These are phyloP conservation scores for Stenichneumon culpator DNA, from an alignment of 2,888 invertebrate species.

Conservation along the genomic window DNA sequence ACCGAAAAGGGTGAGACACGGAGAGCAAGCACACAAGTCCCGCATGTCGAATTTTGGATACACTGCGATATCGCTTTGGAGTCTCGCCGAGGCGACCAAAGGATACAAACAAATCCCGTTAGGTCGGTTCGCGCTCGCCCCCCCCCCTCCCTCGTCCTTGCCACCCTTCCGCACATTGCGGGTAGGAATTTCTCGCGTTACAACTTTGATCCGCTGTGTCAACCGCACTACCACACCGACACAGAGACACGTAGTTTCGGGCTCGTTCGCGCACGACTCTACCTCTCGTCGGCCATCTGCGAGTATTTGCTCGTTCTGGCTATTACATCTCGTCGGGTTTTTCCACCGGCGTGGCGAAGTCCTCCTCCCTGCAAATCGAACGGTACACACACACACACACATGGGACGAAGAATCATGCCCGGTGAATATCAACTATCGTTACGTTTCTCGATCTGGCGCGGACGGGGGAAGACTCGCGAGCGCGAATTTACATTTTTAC, in stretches of 20 bases:
- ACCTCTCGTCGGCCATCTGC: conserved; percentile 73
- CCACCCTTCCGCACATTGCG: conserved; percentile 47
- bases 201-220: conserved; percentile 51
- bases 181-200: conserved; percentile 73
- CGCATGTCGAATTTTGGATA: conserved; percentile 47
- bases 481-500: conserved; percentile 82
- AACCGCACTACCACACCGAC: conserved; percentile 13
- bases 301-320: conserved; percentile 77
- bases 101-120: conserved; percentile 79
- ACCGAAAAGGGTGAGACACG: not conserved
- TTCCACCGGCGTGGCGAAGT: conserved; percentile 26
- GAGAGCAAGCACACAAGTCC: conserved; percentile 21
- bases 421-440: conserved; percentile 57
- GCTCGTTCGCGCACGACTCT: not conserved
- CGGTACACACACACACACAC: conserved; percentile 24
- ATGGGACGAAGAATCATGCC: conserved; percentile 42
- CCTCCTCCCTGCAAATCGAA: conserved; percentile 49
- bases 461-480: conserved; percentile 21
- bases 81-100: conserved; percentile 59
- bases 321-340: conserved; percentile 41
- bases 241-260: not conserved
- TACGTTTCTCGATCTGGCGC: conserved; percentile 56
- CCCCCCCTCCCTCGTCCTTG: no score
- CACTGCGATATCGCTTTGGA: conserved; percentile 51
- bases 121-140: conserved; percentile 62